These are phyloP conservation scores for Pachyuromys duprasi DNA, from an alignment of 2,797 vertebrate species.

Conservation along the genomic window DNA sequence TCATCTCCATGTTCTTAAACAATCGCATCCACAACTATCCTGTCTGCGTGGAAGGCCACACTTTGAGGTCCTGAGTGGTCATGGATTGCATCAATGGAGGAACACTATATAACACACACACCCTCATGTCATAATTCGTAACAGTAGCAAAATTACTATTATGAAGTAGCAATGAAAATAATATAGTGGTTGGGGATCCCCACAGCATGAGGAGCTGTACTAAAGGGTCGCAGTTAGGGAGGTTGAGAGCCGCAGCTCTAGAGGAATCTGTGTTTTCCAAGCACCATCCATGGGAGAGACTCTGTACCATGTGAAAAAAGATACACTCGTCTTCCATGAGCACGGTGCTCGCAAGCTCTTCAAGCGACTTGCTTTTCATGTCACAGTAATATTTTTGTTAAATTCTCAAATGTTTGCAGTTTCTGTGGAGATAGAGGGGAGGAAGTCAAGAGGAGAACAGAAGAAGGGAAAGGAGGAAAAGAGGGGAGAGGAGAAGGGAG, in stretches of 20 bases:
- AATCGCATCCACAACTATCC: not conserved
- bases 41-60: not conserved
- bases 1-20: too few species aligned
- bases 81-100: accelerated
- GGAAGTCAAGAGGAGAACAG: not conserved
- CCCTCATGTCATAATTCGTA: too few species aligned
- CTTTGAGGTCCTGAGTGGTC: not conserved
- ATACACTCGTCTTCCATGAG: constrained; percentile 69
- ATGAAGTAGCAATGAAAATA: not conserved
- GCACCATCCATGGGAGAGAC: constrained; percentile 29
- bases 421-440: constrained; percentile 44
- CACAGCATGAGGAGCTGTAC: not conserved
- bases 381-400: constrained; percentile 65
- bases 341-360: constrained; percentile 9
- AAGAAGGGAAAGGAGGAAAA: accelerated
- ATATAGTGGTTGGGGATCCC: too few species aligned
- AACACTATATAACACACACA: accelerated
- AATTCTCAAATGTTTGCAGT: constrained; percentile 65
- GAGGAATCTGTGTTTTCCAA: constrained; percentile 39
- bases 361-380: constrained; percentile 67
- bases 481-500: too few species aligned
- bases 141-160: not conserved
- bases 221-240: not conserved
- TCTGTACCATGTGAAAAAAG: constrained; percentile 25
- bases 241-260: not conserved